Percentiles rank a stretch among this genome's conserved stretches.
These are phyloP conservation scores for Strigamia crassipes DNA, from an alignment of 2,888 invertebrate genomes.

Conservation along the genomic window DNA sequence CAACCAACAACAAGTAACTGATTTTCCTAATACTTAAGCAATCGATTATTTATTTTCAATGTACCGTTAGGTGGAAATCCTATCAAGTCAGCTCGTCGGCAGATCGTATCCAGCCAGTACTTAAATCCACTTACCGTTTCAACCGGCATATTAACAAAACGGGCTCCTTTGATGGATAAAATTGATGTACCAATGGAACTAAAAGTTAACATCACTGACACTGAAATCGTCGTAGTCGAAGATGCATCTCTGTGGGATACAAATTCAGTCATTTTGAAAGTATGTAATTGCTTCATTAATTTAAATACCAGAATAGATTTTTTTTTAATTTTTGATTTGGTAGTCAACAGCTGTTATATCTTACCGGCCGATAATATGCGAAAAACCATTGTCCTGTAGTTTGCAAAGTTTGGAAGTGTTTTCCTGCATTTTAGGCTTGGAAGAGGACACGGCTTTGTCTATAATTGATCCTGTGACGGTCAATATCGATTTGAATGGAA, in stretches of 20 bases:
- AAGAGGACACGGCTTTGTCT: slow-evolving; percentile 90
- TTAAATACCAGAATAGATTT: slow-evolving; percentile 8
- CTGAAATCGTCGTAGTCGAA: slow-evolving; percentile 92
- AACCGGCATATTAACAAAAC: slow-evolving; percentile 60
- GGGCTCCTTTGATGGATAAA: slow-evolving; percentile 59
- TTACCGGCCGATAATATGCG: slow-evolving; percentile 70
- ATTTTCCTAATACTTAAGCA: neutral
- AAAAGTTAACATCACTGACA: slow-evolving; percentile 91
- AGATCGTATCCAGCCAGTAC: neutral
- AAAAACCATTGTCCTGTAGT: slow-evolving; percentile 82
- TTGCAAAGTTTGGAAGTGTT: slow-evolving; percentile 88
- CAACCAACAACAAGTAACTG: neutral
- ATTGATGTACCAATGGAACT: slow-evolving; percentile 71
- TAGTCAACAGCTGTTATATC: slow-evolving; percentile 86
- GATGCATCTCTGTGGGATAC: slow-evolving; percentile 85
- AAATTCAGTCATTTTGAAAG: slow-evolving; percentile 84
- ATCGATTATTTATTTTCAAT: neutral
- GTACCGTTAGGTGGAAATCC: neutral
- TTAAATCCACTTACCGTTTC: slow-evolving; percentile 57
- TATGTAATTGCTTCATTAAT: slow-evolving; percentile 51
- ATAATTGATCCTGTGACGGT: slow-evolving; percentile 92
- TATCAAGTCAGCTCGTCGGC: neutral
- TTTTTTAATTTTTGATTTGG: slow-evolving; percentile 52
- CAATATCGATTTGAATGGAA: slow-evolving; percentile 68
- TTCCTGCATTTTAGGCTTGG: slow-evolving; percentile 85